Evolutionary conservation across 1,140 invertebrate species (phyloP).

Genomic region (Tetramorium parvispinum): DNA sequence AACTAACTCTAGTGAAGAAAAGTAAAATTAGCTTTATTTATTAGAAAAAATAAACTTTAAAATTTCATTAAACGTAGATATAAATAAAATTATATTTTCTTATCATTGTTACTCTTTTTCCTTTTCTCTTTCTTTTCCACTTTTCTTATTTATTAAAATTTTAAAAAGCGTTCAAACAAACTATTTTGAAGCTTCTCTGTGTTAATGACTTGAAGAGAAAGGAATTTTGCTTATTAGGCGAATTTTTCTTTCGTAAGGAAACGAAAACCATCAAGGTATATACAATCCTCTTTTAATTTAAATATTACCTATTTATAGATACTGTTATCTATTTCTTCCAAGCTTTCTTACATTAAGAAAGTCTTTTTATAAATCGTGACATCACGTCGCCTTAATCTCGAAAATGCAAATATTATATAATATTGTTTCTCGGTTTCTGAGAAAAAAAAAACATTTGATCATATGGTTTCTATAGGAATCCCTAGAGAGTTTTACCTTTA

Average conservation of each 20-base stretch:
- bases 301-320: not conserved
- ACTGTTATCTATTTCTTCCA: not conserved
- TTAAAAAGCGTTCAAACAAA: not conserved
- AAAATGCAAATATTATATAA: not conserved
- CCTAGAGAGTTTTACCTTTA: not conserved
- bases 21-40: not conserved
- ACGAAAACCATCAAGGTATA: not conserved
- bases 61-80: not conserved
- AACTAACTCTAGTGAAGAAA: not conserved
- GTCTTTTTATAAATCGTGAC: not conserved
- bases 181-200: not conserved
- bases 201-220: constrained; percentile 14
- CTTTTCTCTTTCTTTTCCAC: not conserved
- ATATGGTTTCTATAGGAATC: not conserved
- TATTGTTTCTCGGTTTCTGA: not conserved
- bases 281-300: not conserved
- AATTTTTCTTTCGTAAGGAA: constrained; percentile 33
- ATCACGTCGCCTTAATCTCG: not conserved
- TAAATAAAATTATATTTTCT: not conserved
- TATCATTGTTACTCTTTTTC: not conserved
- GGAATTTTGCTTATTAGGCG: not conserved
- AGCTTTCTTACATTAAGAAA: not conserved
- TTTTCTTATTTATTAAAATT: not conserved
- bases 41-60: not conserved
- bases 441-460: not conserved